Evolutionary conservation across 1,140 invertebrate species (phyloP).

Genomic region (Cydia strobilella): DNA sequence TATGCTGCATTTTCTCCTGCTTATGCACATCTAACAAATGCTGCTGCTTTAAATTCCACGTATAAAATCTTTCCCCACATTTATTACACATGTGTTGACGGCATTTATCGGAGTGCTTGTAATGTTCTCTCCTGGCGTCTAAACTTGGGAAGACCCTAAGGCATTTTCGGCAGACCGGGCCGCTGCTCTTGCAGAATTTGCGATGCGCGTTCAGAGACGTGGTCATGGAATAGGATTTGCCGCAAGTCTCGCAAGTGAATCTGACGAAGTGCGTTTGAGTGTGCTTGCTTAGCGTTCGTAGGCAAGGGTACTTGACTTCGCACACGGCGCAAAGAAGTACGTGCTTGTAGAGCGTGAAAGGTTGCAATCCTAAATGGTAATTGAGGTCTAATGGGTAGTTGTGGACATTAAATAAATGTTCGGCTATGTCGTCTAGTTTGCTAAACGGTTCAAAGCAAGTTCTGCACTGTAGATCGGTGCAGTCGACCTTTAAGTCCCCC

Average conservation of each 20-base stretch:
- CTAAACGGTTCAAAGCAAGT: slow-evolving; percentile 47
- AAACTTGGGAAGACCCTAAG: neutral
- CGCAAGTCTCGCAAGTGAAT: slow-evolving; percentile 64
- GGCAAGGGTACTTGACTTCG: slow-evolving; percentile 47
- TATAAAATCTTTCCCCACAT: slow-evolving; percentile 32
- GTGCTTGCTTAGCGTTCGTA: slow-evolving; percentile 57
- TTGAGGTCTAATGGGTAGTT: slow-evolving; percentile 49
- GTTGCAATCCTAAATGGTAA: slow-evolving; percentile 55
- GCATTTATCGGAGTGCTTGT: slow-evolving; percentile 10
- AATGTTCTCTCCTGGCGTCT: slow-evolving; percentile 26
- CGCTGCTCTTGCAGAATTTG: slow-evolving; percentile 10
- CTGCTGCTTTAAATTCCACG: slow-evolving; percentile 31
- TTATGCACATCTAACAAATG: slow-evolving; percentile 23
- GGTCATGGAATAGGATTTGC: slow-evolving; percentile 57
- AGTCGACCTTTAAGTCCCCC: slow-evolving; percentile 63
- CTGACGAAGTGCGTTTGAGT: slow-evolving; percentile 61
- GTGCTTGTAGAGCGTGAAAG: slow-evolving; percentile 55
- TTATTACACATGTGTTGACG: slow-evolving; percentile 29
- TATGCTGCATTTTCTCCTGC: slow-evolving; percentile 30
- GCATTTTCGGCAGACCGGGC: slow-evolving; percentile 23
- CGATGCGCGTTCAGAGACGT: slow-evolving; percentile 53
- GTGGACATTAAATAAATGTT: slow-evolving; percentile 54
- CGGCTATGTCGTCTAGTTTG: slow-evolving; percentile 41
- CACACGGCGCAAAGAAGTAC: slow-evolving; percentile 56
- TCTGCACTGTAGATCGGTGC: slow-evolving; percentile 54